Base-by-base conservation (phyloP, 2,113 vertebrate species). In the Xiphorhynchus elegans region DNA sequence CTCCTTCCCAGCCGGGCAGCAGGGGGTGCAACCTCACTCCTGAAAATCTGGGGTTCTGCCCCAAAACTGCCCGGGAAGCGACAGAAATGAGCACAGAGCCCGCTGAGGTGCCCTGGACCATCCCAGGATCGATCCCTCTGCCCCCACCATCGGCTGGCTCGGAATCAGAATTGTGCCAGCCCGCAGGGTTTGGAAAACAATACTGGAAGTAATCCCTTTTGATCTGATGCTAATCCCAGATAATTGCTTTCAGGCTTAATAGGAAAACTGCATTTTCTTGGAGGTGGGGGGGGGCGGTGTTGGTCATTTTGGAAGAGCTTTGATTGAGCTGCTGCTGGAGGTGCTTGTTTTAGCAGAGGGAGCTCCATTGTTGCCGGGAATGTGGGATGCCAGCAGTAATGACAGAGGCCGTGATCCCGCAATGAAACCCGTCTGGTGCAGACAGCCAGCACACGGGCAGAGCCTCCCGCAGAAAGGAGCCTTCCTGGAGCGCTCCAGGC, bases 171-270 rank as follows among this genome's bases (percentile, higher is more conserved):
- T 97, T 97, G 91, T 75, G 69, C 78, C 94, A 95, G 74, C 85
- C 94, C 86, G 18, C 68, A 80, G 95, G 95, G 90, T 82, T 95
- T 84, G 78, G 95, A 96, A 97, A 97, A 98, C 96, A 98, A 97
- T 97, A 86, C 96, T 97, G 92, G 79, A 93, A 93, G 94, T 97
- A 98, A 98, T 96, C 96, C 56, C 70, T 91, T 96, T 95, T 97
- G 97, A 98, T 97, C 97, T 91, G 87, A 84, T 81, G 87, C 94
- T 98, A 98, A 98, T 98, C 97, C 96, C n/a, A 95, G 93, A 97
- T 98, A 98, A 98, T 98, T 98, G 98, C 97, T 97, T 97, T 94
- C 13, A 47, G 90, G 37, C 81, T 98, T 97, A 94, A 88, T 90
- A 75, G 95, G 96, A 96, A 97, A 96, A 96, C 96, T 95, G 96